phyloP scores from a whole-genome alignment of 2,113 vertebrate genomes.

The Daboia siamensis region DNA sequence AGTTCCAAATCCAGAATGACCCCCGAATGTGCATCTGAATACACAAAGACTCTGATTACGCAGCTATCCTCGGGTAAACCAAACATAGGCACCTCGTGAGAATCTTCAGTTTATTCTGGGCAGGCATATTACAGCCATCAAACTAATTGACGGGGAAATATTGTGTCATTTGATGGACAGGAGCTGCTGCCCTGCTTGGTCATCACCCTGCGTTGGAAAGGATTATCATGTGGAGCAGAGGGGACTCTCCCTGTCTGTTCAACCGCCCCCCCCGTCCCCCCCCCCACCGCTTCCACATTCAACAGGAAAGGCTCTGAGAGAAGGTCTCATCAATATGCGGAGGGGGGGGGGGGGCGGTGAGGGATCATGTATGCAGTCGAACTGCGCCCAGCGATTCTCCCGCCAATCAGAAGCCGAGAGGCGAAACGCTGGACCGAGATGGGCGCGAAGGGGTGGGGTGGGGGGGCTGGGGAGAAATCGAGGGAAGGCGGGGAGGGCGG shows the following conservation, averaged over 20 bases:
- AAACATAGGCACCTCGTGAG: neutral
- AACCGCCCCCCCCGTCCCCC: neutral
- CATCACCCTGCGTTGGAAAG: conserved; percentile 17
- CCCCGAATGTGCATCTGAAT: neutral
- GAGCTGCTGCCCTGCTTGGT: conserved; percentile 11
- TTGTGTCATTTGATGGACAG: neutral
- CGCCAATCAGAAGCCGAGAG: neutral
- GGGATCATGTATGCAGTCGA: neutral
- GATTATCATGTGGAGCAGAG: conserved; percentile 27
- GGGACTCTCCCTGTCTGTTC: neutral
- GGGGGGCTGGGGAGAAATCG: neutral
- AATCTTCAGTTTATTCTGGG: neutral
- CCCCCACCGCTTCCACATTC: rapidly evolving
- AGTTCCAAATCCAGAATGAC: neutral
- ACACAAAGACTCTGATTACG: neutral
- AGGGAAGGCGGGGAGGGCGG: no score
- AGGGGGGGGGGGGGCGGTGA: rapidly evolving
- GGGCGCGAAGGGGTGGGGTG: no score
- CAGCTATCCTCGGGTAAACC: neutral
- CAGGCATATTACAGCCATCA: neutral
- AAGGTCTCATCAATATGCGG: conserved; percentile 23
- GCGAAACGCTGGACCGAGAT: neutral
- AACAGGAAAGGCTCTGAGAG: conserved; percentile 5
- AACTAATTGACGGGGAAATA: neutral
- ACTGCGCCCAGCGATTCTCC: neutral